A percentile compares a stretch with the other conserved stretches of the same genome.
Conservation (phyloP, 2,888 invertebrate species). For the Eristalis intricaria region DNA sequence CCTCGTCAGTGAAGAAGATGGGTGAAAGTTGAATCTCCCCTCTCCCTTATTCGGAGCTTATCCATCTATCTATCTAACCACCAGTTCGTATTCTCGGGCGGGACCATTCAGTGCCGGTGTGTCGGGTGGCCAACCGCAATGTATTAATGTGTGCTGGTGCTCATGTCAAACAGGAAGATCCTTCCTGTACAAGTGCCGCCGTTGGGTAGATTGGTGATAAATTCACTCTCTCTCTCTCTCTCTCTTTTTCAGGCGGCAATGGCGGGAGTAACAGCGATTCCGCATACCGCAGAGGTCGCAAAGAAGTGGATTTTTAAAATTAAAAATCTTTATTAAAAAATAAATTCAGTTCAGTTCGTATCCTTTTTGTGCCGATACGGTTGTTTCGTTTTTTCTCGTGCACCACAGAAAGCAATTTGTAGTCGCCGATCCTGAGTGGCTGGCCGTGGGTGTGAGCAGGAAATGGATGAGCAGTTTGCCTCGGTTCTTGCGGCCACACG, state of each 20-base stretch:
- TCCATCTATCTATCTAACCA: constrained; percentile 48
- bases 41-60: constrained; percentile 31
- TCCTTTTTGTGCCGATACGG: background rate
- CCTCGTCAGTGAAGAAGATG: background rate
- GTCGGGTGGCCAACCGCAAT: background rate
- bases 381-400: background rate
- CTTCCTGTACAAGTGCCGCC: background rate
- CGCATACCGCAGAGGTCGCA: background rate
- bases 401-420: constrained; percentile 38
- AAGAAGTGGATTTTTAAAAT: constrained; percentile 28
- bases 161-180: constrained; percentile 9
- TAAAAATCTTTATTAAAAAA: constrained; percentile 46
- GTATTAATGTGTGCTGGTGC: background rate
- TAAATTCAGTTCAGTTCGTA: constrained; percentile 2
- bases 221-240: background rate
- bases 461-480: background rate
- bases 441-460: background rate
- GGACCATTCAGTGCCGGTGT: background rate
- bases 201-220: constrained; percentile 17
- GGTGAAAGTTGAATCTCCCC: constrained; percentile 1
- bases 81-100: constrained; percentile 21
- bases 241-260: background rate
- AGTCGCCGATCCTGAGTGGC: constrained; percentile 16
- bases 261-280: background rate
- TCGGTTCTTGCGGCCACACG: background rate